Base-by-base conservation (phyloP, 2,113 vertebrate species). In the Mugil cephalus region DNA sequence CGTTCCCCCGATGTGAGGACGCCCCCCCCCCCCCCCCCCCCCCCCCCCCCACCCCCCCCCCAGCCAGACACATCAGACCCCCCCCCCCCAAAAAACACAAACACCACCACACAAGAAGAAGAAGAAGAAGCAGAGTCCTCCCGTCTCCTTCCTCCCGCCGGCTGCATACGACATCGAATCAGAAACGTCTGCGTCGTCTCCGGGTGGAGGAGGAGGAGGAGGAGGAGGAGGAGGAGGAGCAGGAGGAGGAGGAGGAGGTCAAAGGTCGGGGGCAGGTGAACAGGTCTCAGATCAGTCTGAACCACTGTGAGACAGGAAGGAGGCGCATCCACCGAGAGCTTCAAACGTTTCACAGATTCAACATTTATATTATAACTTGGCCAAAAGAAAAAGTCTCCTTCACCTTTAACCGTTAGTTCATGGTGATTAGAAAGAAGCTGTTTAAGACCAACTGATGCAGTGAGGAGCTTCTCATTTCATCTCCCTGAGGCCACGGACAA, bases 1-100 rank as follows among this genome's bases (percentile, higher is more conserved):
- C 39, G 95, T 95, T 11, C 95, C 94, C 39, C 95, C 95, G 48
- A 95, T 95, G 95, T 95, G 93, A 94, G 68, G 79, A 69, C 36
- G 53, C 61, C 4, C 34, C 56, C 39, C 66, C 59, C n/a, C 63
- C 56, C 15, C 21, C 19, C 13, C 35, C 43, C 65, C 42, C n/a
- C n/a, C n/a, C n/a, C n/a, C n/a, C n/a, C n/a, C n/a, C n/a, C n/a
- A n/a, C n/a, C n/a, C n/a, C n/a, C n/a, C n/a, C n/a, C 56, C 39
- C 66, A 63, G 52, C 80, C 43, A 55, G 73, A 13, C 10, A 34
- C 8, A 12, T 36, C 48, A n/a, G 62, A 54, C 59, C n/a, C 63
- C 56, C 15, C 21, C 19, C 13, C 35, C 43, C 65, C 42, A 30
- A 2, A 4, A n/a, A 61, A 60, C 59, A 17, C 40, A 77, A 68